These are phyloP conservation scores for Synaphobranchus kaupii DNA, from an alignment of 2,797 vertebrate species.

Conservation along the genomic window DNA sequence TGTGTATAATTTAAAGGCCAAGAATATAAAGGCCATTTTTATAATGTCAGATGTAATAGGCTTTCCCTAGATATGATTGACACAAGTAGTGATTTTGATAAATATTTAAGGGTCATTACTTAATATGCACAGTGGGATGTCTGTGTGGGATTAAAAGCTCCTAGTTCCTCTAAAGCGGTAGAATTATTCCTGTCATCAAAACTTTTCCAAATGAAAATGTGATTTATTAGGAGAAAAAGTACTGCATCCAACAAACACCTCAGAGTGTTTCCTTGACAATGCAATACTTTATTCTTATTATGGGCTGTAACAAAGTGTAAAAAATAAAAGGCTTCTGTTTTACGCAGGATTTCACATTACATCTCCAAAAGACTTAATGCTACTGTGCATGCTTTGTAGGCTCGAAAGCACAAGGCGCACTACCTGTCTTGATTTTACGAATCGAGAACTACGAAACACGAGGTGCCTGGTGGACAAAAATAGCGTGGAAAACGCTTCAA, in stretches of 20 bases:
- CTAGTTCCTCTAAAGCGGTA: conserved; percentile 5
- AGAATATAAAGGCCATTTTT: conserved; percentile 2
- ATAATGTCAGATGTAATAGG: neutral
- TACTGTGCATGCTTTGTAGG: neutral
- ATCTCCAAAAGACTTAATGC: neutral
- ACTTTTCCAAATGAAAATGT: neutral
- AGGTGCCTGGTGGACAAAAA: too few relatives aligned
- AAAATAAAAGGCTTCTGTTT: neutral
- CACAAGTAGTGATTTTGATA: conserved; percentile 13
- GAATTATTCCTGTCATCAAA: neutral
- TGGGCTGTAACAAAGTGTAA: neutral
- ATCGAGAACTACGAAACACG: too few relatives aligned
- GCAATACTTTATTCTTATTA: neutral
- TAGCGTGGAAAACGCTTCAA: too few relatives aligned
- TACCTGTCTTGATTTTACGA: too few relatives aligned
- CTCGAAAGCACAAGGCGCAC: too few relatives aligned
- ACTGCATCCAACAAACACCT: neutral
- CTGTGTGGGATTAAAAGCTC: neutral
- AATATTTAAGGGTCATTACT: too few relatives aligned
- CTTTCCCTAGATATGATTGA: neutral
- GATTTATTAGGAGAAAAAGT: neutral
- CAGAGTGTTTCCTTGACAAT: neutral
- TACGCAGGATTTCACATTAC: neutral
- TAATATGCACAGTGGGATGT: conserved; percentile 16
- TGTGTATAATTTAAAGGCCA: fast-evolving